Percentiles rank a stretch among this genome's conserved stretches.
Evolutionary conservation across 2,113 vertebrate species (phyloP).

Genomic region (Saiga tatarica): DNA sequence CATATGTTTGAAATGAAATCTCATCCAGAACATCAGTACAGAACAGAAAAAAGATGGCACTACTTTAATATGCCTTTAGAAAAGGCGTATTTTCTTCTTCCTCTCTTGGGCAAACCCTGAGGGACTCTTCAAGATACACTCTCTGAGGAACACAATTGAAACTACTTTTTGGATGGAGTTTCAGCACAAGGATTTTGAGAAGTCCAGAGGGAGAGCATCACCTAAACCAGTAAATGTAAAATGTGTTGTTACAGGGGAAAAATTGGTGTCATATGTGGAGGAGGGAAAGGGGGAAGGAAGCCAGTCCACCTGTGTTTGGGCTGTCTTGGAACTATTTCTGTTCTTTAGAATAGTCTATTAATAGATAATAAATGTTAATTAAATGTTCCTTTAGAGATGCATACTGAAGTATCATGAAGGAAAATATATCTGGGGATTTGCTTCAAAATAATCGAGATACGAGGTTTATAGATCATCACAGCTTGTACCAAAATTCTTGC

Average conservation of each 20-base stretch:
- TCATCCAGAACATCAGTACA: not conserved
- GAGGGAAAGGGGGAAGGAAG: not conserved
- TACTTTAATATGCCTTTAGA: not conserved
- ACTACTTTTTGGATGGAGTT: not conserved
- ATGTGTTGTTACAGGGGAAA: not conserved
- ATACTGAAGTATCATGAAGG: not conserved
- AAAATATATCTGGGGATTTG: not conserved
- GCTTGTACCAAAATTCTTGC: not conserved
- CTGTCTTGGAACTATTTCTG: not conserved
- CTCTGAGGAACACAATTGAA: not conserved
- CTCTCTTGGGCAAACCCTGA: not conserved
- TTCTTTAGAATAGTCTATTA: not conserved
- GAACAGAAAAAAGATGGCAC: not conserved
- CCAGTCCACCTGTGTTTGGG: not conserved
- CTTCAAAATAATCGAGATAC: not conserved
- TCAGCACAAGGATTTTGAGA: not conserved
- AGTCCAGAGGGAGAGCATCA: not conserved
- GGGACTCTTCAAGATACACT: not conserved
- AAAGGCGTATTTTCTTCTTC: not conserved
- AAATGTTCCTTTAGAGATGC: not conserved
- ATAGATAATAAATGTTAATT: not conserved
- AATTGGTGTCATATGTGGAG: not conserved
- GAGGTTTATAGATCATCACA: not conserved
- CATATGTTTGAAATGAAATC: not conserved
- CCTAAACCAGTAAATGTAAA: not conserved